Evolutionary conservation across 30 jellyfish, hydroid and myxozoan species (phyloP), one percentile per base, ranked within the genome.

Genomic region (Hydractinia echinata): DNA sequence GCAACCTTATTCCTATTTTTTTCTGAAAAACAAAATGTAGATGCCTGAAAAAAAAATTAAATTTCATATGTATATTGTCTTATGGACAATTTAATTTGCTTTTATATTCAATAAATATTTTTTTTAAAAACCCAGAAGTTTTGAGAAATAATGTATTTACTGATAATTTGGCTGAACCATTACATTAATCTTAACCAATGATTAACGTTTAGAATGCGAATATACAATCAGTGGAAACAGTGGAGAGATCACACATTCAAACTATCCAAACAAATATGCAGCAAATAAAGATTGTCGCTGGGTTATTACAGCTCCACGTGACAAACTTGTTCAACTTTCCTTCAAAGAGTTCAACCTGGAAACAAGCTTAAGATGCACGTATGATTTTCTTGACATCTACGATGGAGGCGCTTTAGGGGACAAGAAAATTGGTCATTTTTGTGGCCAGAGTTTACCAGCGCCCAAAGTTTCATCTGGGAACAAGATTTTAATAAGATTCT

Each of bases 381-480:
- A 87, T 73, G 99, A 93, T 66, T 71, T 71, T 49, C 70, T 90
- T 54, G 13, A 76, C 4, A 73, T 92, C 19, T 52, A 79, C 50
- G 86, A 82, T 67, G 89, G 89, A 5, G 8, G 15, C 54, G n/a
- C 49, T 10, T 14, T 54, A 16, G 76, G 44, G 16, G 85, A 51
- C n/a, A 66, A 55, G 51, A 44, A 30, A 11, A 76, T 83, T 6
- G 99, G 96, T 20, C 79, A 82, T 62, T 88, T 66, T 73, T 93
- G 99, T 77, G 99, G 99, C 21, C 61, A 64, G 4, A 61, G 67
- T 15, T 55, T 61, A 13, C 96, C 96, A 61, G 39, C 51, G n/a
- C 11, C 14, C 39, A 53, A 30, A 10, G 66, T 15, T 11, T 60
- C 84, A 11, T 16, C 83, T 54, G 77, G 55, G 6, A 77, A 77